Base-by-base conservation (phyloP, 2,113 vertebrate genomes). In the Eulacestoma nigropectus region DNA sequence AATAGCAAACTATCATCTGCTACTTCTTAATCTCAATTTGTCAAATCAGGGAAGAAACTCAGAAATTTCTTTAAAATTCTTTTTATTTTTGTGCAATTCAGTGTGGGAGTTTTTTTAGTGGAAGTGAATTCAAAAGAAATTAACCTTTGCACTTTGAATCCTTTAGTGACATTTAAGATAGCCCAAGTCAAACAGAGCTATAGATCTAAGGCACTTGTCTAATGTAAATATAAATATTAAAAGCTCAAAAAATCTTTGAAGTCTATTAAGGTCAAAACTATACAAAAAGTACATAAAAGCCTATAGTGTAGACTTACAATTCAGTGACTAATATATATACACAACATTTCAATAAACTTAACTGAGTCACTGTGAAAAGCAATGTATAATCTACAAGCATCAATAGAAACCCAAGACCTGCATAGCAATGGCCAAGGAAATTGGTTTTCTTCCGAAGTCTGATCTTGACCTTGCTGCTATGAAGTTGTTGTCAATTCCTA, bases 181-280 rank as follows among this genome's bases (percentile, higher is more conserved):
- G 67, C 20, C 35, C 52, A 92, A 94, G 63, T 59, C 82, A 95
- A 96, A 93, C 46, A 93, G 39, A 86, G 37, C 68, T 78, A 37
- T 63, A 73, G 59, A 94, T 83, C 72, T 90, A 77, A 90, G 47
- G 63, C n/a, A 49, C 47, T 93, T 67, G n/a, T 50, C 49, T 92
- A 57, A 53, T 46, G 23, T 64, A 94, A 93, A 89, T 84, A 44
- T 86, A 90, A 93, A 90, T 79, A 92, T 47, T 73, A 86, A 86
- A 62, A 30, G 52, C 2, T 12, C 32, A 78, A 60, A 88, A 88
- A 49, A 35, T 50, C 57, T 81, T 87, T 75, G 65, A 84, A 64
- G 73, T 89, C 59, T 75, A 27, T 64, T 56, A 74, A 76, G 33
- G 41, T 72, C 87, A 76, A 86, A 76, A 33, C 19, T 46, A 73